A percentile compares a stretch with the other conserved stretches of the same genome.
Conservation (phyloP, 1,140 invertebrate genomes). For the Solenopsis fugax region DNA sequence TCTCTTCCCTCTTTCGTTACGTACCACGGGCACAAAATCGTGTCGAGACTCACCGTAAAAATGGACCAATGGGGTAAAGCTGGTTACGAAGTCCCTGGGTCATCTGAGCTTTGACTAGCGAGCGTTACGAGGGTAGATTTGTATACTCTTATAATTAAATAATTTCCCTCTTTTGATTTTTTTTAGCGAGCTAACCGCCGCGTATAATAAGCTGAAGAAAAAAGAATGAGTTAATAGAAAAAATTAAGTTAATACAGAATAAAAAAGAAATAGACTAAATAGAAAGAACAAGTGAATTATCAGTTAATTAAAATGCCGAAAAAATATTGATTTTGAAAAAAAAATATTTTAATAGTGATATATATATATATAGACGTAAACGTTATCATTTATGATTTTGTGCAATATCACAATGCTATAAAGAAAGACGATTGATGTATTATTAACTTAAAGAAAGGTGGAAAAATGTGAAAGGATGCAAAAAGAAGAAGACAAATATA, state of each 20-base stretch:
- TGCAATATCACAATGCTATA: not conserved
- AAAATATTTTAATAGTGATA: not conserved
- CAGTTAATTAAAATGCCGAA: not conserved
- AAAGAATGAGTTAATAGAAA: slow-evolving; percentile 39
- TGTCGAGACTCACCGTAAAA: slow-evolving; percentile 74
- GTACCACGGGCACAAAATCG: slow-evolving; percentile 70
- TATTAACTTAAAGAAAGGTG: not conserved
- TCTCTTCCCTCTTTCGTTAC: slow-evolving; percentile 67
- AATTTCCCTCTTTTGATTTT: slow-evolving; percentile 74
- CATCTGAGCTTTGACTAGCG: slow-evolving; percentile 77
- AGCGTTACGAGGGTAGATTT: slow-evolving; percentile 73
- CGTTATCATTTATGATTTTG: slow-evolving; percentile 23
- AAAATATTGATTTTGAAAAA: slow-evolving; percentile 7
- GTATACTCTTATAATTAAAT: slow-evolving; percentile 73
- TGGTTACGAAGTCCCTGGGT: slow-evolving; percentile 63
- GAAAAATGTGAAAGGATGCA: not conserved
- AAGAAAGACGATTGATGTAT: not conserved
- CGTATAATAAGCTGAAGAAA: slow-evolving; percentile 18
- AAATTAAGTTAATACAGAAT: slow-evolving; percentile 40
- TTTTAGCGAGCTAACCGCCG: slow-evolving; percentile 66
- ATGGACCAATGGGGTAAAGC: slow-evolving; percentile 72
- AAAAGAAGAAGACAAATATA: not conserved
- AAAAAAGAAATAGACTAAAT: slow-evolving; percentile 4
- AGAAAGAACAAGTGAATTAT: not conserved
- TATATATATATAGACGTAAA: not conserved